A percentile compares a stretch with the other conserved stretches of the same genome.
These are phyloP conservation scores for Lytechinus variegatus DNA, from an alignment of 35 echinoderm and acorn worm species.

Conservation along the genomic window DNA sequence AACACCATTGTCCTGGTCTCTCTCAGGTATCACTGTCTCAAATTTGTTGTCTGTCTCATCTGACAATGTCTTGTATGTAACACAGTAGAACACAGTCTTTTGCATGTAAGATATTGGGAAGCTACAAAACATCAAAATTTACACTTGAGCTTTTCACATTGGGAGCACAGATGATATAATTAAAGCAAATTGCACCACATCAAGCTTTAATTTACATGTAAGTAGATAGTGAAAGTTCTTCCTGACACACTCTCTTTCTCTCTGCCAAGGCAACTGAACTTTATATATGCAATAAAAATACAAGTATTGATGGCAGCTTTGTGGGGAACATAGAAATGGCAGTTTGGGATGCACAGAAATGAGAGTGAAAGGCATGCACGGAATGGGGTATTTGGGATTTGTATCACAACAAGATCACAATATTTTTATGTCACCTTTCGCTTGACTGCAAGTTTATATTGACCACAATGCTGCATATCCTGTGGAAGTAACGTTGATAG, in stretches of 20 bases:
- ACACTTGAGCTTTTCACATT: too few species aligned
- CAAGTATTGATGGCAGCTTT: neutral
- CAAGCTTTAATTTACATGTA: too few species aligned
- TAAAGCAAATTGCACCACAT: too few species aligned
- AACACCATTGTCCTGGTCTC: too few species aligned
- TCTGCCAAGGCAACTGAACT: neutral
- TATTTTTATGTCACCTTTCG: slow-evolving; percentile 8
- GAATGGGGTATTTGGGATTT: neutral
- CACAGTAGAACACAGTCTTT: too few species aligned
- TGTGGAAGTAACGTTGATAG: neutral
- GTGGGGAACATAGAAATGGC: neutral
- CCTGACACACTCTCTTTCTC: neutral
- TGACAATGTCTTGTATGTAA: too few species aligned
- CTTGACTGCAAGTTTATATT: neutral
- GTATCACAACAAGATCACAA: neutral
- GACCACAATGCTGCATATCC: neutral
- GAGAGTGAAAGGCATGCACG: neutral
- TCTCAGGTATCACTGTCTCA: too few species aligned
- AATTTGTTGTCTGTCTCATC: too few species aligned
- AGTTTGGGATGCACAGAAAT: neutral
- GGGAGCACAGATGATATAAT: too few species aligned
- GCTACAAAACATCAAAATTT: too few species aligned
- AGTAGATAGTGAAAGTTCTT: too few species aligned
- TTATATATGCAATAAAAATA: neutral
- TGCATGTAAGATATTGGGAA: too few species aligned